Evolutionary conservation across 2,113 vertebrate genomes (phyloP), one percentile per base, ranked within the genome.

Genomic region (Acrocephalus arundinaceus): DNA sequence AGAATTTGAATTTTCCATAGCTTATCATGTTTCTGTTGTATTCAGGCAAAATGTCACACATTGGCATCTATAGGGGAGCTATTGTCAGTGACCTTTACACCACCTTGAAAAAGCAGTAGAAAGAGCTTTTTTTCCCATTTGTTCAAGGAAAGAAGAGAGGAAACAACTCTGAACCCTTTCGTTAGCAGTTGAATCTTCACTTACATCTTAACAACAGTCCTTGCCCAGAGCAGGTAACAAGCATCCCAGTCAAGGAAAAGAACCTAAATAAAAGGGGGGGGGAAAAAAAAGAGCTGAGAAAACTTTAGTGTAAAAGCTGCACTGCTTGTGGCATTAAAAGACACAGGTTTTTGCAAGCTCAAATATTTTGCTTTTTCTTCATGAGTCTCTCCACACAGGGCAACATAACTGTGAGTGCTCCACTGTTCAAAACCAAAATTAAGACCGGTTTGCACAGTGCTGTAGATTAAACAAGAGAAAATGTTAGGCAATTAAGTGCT

Each of bases 31-130:
- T 97, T 96, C 90, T 92, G 67, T 93, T 94, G 83, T 95, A 95
- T 96, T 94, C 90, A 88, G 77, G 92, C 59, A 37, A 98, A 98
- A 98, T 98, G 97, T 97, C 97, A 97, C 74, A 87, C 91, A 85
- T 75, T 79, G 89, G 58, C 83, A 93, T 95, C 97, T 95, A 66
- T 87, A 96, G 95, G 96, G 93, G 95, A 96, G 51, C 90, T 96
- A 90, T 97, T 98, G 96, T 95, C 76, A 57, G 89, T 96, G 97
- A 97, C 97, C 97, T 98, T 98, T 97, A 96, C 55, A 84, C 62
- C 90, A 96, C 87, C 94, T 96, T 92, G 87, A 91, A 96, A 97
- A 96, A 94, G 62, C 80, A 80, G 79, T 30, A 94, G 39, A 72
- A 96, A 91, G 17, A 9, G 8, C 19, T 48, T 57, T 61, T 54